Base-by-base conservation (phyloP, 23 tunicate genomes). In the Corella eumyota region DNA sequence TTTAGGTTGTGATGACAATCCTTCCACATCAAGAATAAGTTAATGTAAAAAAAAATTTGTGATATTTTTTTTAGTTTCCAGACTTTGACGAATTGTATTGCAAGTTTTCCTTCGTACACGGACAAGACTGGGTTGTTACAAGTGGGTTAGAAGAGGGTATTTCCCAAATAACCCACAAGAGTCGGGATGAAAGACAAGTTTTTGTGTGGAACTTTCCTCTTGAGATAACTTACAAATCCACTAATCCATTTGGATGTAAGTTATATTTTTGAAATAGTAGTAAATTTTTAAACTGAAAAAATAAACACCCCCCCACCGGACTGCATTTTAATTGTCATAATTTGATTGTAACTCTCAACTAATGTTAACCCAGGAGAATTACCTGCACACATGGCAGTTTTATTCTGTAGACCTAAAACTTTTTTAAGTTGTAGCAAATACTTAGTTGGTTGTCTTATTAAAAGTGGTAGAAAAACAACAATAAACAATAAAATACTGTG, bases 131-230 rank as follows among this genome's bases (percentile, higher is more conserved):
- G 95, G 85, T 82, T 24, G 95, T 86, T 1, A 86, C 95, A 33
- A 66, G 74, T 60, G 95, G 95, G 9, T 58, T 86, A 47, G 95
- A 86, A 32, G 95, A 86, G 67, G 95, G 95, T 24, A 77, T 86
- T 37, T 86, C 95, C 15, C 95, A 86, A 50, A 71, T 78, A 19
- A 78, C 95, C 0, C 68, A 58, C 9, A 77, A 71, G 66, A 86
- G 95, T 36, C 60, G 64, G 32, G 95, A 86, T 72, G 95, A 86
- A 56, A 36, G 95, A 51, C 86, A 86, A 37, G 29, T 86, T 9
- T 86, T 86, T 77, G 95, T 86, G 0, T 86, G 95, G 95, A 86
- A 86, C 40, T 86, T 86, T 71, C 95, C 95, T 0, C 46, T 86
- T 26, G 85, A 86, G 24, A 64, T 86, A 13, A 86, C 95, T 11